Percentiles rank a stretch among this genome's conserved stretches.
These are phyloP conservation scores for Drosophila kambysellisi DNA, from an alignment of 2,888 invertebrate genomes.

Conservation along the genomic window DNA sequence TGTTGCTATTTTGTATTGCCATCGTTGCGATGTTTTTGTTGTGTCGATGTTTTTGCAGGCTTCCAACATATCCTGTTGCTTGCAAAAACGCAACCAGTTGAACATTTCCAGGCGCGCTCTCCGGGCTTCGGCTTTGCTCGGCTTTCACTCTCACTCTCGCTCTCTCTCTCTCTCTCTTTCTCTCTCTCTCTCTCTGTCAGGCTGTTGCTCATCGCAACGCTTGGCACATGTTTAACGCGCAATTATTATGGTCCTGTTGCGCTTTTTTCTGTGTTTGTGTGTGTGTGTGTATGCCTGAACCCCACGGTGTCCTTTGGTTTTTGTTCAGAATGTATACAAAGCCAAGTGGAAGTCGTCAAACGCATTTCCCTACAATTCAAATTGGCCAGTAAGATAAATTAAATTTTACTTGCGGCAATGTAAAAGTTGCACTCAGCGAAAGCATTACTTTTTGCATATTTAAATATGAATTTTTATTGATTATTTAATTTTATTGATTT, in stretches of 20 bases:
- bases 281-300: slow-evolving; percentile 29
- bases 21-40: slow-evolving; percentile 63
- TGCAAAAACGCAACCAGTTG: slow-evolving; percentile 77
- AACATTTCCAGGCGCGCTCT: slow-evolving; percentile 72
- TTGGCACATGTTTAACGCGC: slow-evolving; percentile 79
- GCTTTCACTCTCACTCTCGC: slow-evolving; percentile 16
- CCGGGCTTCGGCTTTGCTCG: slow-evolving; percentile 51
- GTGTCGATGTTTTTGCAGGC: slow-evolving; percentile 68
- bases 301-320: slow-evolving; percentile 26
- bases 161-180: slow-evolving; percentile 1
- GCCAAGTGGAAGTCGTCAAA: slow-evolving; percentile 52
- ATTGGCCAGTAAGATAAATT: slow-evolving; percentile 29
- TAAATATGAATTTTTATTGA: not conserved
- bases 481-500: not conserved
- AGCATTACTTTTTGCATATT: not conserved
- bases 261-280: slow-evolving; percentile 63
- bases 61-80: slow-evolving; percentile 80
- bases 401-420: slow-evolving; percentile 12
- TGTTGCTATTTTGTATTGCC: slow-evolving; percentile 35
- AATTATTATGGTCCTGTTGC: slow-evolving; percentile 80
- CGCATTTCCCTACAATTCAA: slow-evolving; percentile 35
- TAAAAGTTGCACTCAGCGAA: slow-evolving; percentile 5
- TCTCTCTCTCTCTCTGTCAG: slow-evolving; percentile 22
- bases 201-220: slow-evolving; percentile 59
- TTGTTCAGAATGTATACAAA: slow-evolving; percentile 41